Percentiles rank a stretch among this genome's conserved stretches.
Evolutionary conservation across 2,888 invertebrate species (phyloP).

Genomic region (Oithona nana): DNA sequence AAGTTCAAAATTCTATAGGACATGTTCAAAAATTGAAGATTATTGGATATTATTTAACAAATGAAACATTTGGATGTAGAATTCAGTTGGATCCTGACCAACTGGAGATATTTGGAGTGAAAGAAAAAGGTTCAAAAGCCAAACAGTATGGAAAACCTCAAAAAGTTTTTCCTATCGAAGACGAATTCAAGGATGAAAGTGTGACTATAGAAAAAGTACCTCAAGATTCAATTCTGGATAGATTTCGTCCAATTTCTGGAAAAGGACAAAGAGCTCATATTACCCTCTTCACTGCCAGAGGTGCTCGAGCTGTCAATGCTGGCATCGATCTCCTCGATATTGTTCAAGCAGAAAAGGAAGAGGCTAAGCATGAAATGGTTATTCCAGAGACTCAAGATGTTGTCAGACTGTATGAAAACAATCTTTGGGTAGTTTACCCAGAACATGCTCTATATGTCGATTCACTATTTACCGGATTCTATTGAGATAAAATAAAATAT

Average conservation of each 20-base stretch:
- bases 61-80: not conserved
- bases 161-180: not conserved
- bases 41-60: not conserved
- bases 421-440: not conserved
- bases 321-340: conserved; percentile 4
- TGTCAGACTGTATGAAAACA: not conserved
- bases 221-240: not conserved
- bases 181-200: not conserved
- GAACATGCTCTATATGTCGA: not conserved
- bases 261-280: conserved; percentile 1
- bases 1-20: conserved; percentile 2
- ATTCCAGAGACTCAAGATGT: not conserved
- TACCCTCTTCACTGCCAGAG: not conserved
- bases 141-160: not conserved
- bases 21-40: not conserved
- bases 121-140: not conserved
- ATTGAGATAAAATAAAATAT: no score
- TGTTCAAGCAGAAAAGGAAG: not conserved
- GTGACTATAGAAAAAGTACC: not conserved
- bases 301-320: conserved; percentile 2
- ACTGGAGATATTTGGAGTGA: not conserved
- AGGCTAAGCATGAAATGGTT: not conserved
- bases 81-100: not conserved
- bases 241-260: conserved; percentile 5
- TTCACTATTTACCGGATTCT: not conserved